These are phyloP conservation scores for Sarcophaga subvicina DNA, from an alignment of 2,888 invertebrate species.

Conservation along the genomic window DNA sequence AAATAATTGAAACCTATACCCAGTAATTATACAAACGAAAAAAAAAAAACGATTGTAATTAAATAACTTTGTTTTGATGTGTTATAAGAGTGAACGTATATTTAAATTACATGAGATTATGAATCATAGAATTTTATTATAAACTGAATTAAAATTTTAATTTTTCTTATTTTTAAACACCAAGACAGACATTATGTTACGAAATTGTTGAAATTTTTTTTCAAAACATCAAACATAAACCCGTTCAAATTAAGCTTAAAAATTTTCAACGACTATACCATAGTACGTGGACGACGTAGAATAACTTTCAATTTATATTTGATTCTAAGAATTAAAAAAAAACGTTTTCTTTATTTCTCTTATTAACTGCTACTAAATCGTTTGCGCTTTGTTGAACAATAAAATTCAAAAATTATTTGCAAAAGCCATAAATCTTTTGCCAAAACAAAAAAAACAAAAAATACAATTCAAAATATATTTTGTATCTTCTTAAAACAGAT, in stretches of 20 bases:
- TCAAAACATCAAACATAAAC: constrained; percentile 6
- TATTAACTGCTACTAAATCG: constrained; percentile 43
- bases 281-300: not conserved
- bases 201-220: constrained; percentile 13
- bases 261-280: not conserved
- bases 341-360: constrained; percentile 8
- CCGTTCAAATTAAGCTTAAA: constrained; percentile 52
- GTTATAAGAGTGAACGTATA: constrained; percentile 7
- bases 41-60: constrained; percentile 37
- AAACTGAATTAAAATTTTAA: not conserved
- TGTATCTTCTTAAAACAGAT: constrained; percentile 31
- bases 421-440: constrained; percentile 59
- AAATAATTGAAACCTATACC: constrained; percentile 32
- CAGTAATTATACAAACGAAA: constrained; percentile 52
- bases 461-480: not conserved
- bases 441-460: constrained; percentile 15
- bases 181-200: not conserved
- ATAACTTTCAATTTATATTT: constrained; percentile 51
- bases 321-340: constrained; percentile 50
- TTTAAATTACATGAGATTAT: constrained; percentile 27
- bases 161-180: constrained; percentile 31
- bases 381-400: constrained; percentile 40
- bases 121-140: constrained; percentile 34
- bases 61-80: constrained; percentile 27
- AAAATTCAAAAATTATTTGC: constrained; percentile 57